Base-by-base conservation (phyloP, 2,888 invertebrate species). In the Parapristionchus giblindavisi region DNA sequence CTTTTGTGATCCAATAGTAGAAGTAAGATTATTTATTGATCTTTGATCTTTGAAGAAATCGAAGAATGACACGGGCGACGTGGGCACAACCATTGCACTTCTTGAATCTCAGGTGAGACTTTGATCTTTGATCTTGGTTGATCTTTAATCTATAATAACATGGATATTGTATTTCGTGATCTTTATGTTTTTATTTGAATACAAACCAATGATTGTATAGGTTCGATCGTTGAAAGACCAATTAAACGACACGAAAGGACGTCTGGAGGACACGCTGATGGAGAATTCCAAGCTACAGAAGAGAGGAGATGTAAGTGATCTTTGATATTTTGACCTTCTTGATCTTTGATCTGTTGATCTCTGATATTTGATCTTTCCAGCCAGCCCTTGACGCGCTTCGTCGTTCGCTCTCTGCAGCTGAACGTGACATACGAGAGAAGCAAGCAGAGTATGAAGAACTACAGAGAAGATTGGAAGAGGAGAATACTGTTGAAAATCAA, bases 151-250 rank as follows among this genome's bases (percentile, higher is more conserved):
- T 43, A 8, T 14, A 43, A 43, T 43, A 17, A 14, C 43, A 17
- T 17, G 17, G 43, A 43, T 17, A 14, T 14, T 17, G 8, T 43
- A 17, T 17, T 14, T 14, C 43, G 43, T 43, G 17, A 14, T 43
- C 43, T 43, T 43, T 38, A 34, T n/a, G 24, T 32, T n/a, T 58
- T 17, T 17, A 3, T 32, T 38, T 27, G 38, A 63, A 63, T 32
- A n/a, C 14, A 1, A 11, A 60, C 29, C 14, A 24, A 3, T 21
- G 2, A 5, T 52, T 21, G 51, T 78, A 66, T 54, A 87, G 87
- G 85, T 87, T 3, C 82, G 84, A 73, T 76, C 80, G 27, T 79
- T 87, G 8, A 77, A 85, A 27, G 79, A 81, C 51, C 85, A 87
- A 66, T 80, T 87, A 38, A 76, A 80, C 24, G 81, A 85, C 38